Conservation (phyloP, 2,113 vertebrate species). For the Hypanus sabinus region DNA sequence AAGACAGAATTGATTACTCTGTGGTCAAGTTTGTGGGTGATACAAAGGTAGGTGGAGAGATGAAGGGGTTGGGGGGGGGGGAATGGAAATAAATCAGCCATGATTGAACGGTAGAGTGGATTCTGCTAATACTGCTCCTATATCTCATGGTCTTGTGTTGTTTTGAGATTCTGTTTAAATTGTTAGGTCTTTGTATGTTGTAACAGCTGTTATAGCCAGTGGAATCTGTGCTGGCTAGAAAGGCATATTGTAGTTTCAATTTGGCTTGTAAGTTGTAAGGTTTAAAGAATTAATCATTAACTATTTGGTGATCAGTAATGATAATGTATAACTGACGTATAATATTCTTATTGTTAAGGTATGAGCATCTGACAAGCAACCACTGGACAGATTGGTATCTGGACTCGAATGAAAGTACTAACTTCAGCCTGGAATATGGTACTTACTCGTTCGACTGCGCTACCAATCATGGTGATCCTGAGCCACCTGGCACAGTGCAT, state of each 20-base stretch:
- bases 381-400: constrained; percentile 41
- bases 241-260: not conserved
- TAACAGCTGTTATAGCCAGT: too few species aligned
- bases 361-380: constrained; percentile 19
- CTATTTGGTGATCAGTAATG: not conserved
- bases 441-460: constrained; percentile 52
- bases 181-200: not conserved
- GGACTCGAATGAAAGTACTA: constrained; percentile 53
- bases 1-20: too few species aligned
- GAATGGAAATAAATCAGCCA: too few species aligned
- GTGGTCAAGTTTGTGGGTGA: too few species aligned
- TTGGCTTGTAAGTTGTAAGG: not conserved
- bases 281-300: not conserved
- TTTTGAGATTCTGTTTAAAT: not conserved
- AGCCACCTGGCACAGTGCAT: constrained; percentile 58
- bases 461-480: constrained; percentile 64
- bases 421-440: constrained; percentile 64
- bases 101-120: too few species aligned
- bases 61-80: too few species aligned
- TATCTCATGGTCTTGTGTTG: not conserved
- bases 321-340: not conserved
- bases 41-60: too few species aligned
- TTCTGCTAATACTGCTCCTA: too few species aligned
- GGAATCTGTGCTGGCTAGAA: not conserved
- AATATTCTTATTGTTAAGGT: not conserved